These are phyloP conservation scores for Villa cingulata DNA, from an alignment of 2,888 invertebrate species.

Conservation along the genomic window DNA sequence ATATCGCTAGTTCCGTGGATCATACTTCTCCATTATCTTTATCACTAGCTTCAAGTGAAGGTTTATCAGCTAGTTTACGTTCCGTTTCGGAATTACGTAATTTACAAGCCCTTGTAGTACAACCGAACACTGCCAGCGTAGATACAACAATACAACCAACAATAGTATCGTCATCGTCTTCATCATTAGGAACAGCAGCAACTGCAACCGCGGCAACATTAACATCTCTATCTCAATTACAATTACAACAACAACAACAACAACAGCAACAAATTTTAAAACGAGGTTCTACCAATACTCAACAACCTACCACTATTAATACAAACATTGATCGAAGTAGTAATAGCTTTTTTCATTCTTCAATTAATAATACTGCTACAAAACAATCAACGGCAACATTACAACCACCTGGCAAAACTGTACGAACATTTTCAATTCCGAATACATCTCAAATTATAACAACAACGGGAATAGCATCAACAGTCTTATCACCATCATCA, in stretches of 20 bases:
- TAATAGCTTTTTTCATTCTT: background rate
- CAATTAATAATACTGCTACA: background rate
- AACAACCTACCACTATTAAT: too few relatives aligned
- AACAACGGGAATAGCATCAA: background rate
- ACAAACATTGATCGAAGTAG: too few relatives aligned
- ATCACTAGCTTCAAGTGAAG: conserved; percentile 48
- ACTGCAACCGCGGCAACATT: background rate
- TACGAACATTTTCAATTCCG: background rate
- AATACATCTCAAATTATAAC: background rate
- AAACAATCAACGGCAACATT: conserved; percentile 19
- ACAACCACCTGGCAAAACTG: conserved; percentile 11
- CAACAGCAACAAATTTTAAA: conserved; percentile 1
- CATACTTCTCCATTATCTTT: conserved; percentile 49
- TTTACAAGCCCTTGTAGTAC: conserved; percentile 38
- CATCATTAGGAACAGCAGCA: conserved; percentile 17
- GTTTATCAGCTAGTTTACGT: conserved; percentile 33
- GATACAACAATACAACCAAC: background rate
- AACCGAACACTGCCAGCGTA: conserved; percentile 11
- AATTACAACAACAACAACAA: conserved; percentile 8
- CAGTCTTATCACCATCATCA: background rate
- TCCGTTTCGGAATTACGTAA: conserved; percentile 45
- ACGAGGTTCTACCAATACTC: background rate
- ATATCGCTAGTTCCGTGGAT: conserved; percentile 39
- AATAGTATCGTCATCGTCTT: background rate
- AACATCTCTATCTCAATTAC: conserved; percentile 12